Evolutionary conservation across 1,140 invertebrate species (phyloP).

Genomic region (Ganaspis sp.): DNA sequence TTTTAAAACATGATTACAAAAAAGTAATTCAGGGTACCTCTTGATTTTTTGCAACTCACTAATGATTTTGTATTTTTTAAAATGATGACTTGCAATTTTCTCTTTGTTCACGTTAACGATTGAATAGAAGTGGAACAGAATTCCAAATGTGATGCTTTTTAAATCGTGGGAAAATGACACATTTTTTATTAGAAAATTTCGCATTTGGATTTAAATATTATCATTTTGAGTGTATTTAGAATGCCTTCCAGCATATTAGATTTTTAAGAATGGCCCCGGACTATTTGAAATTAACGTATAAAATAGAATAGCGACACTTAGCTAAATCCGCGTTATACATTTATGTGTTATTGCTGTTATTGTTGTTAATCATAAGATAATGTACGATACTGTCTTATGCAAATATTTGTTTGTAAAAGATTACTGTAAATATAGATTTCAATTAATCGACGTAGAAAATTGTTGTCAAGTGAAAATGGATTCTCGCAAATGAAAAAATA

Average conservation of each 20-base stretch:
- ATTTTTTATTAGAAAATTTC: no score
- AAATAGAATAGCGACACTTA: slow-evolving; percentile 48
- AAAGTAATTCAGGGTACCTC: no score
- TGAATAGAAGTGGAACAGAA: no score
- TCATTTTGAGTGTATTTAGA: slow-evolving; percentile 39
- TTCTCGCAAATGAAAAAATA: not conserved
- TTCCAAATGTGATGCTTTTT: no score
- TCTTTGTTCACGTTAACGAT: no score
- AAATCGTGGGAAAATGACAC: no score
- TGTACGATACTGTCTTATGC: not conserved
- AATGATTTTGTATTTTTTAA: no score
- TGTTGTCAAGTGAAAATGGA: not conserved
- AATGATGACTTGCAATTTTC: no score
- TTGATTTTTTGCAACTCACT: no score
- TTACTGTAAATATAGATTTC: slow-evolving; percentile 6
- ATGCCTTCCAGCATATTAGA: slow-evolving; percentile 35
- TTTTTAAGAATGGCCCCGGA: not conserved
- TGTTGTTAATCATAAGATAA: slow-evolving; percentile 70
- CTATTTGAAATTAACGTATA: slow-evolving; percentile 45
- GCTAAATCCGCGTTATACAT: slow-evolving; percentile 70
- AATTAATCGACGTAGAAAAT: not conserved
- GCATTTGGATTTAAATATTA: no score
- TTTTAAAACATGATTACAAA: no score
- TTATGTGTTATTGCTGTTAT: slow-evolving; percentile 76
- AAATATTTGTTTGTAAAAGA: slow-evolving; percentile 1